Base-by-base conservation (phyloP, 2,113 vertebrate genomes). In the Muntiacus reevesi region DNA sequence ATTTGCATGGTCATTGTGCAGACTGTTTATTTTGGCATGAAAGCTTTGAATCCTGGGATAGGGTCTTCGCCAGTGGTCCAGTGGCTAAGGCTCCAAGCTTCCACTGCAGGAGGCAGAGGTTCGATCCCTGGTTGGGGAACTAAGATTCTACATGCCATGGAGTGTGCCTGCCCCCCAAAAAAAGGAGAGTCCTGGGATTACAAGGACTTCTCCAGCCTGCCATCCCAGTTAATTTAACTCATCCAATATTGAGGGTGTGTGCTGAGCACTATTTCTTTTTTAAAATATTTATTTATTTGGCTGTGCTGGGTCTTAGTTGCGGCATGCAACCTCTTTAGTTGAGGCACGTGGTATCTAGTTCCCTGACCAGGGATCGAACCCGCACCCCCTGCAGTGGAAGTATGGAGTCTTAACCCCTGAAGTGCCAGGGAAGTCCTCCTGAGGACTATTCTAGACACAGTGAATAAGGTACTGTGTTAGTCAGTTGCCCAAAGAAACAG, bases 241-340 rank as follows among this genome's bases (percentile, higher is more conserved):
- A 23, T 16, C 45, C 52, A 36, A 0, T 10, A 36, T 2, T 16
- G 2, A 82, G 43, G 7, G 2, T 21, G 3, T 67, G 16, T 1
- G 0, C 50, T 14, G n/a, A 36, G 36, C 43, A 16, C 9, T 5
- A 7, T 14, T 55, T 67, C 9, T 67, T 11, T 71, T 40, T 71
- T 12, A 23, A 40, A 57, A 23, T 23, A 40, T 7, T 40, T 40
- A 25, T 25, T 74, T 3, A 74, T 43, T 6, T 25, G 36, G 71
- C 71, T 43, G 36, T 25, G 11, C 71, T 43, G 71, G 21, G 36
- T 74, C 36, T 74, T 9, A 74, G 19, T 3, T 74, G 36, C 21
- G 23, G 21, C 71, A 43, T 2, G 71, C 2, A 0, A 25, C 8
- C n/a, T 14, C 36, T 14, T 43, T 25, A 74, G 71, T 25, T 74